phyloP scores from a whole-genome alignment of 92 coral and sea anemone species.

The Micromussa lordhowensis region DNA sequence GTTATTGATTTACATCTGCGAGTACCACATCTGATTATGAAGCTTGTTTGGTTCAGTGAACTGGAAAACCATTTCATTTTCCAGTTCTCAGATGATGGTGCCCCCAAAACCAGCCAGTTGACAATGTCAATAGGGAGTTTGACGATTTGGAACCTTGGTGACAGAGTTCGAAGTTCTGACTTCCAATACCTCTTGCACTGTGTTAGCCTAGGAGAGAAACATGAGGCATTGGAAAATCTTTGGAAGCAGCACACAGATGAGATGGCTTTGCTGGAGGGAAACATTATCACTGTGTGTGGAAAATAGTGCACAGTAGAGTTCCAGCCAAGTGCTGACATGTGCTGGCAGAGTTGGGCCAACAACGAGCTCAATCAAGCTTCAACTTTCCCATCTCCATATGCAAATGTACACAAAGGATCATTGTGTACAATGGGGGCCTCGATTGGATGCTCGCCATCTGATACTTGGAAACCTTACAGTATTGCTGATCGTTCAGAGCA shows the following conservation, averaged over 20 bases:
- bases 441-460: constrained; percentile 17
- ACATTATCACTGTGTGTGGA: constrained; percentile 43
- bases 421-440: constrained; percentile 22
- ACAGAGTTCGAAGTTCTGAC: constrained; percentile 58
- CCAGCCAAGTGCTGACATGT: constrained; percentile 75
- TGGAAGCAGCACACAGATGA: constrained; percentile 70
- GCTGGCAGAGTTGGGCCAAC: constrained; percentile 78
- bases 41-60: constrained; percentile 70
- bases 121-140: constrained; percentile 33
- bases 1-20: constrained; percentile 59
- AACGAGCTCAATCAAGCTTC: constrained; percentile 67
- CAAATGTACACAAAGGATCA: constrained; percentile 49
- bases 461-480: constrained; percentile 55
- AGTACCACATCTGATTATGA: constrained; percentile 48
- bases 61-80: constrained; percentile 59
- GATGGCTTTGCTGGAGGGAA: constrained; percentile 57
- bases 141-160: constrained; percentile 55
- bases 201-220: constrained; percentile 52
- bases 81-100: constrained; percentile 67
- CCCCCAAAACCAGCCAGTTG: constrained; percentile 50
- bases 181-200: constrained; percentile 57
- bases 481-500: constrained; percentile 34
- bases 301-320: constrained; percentile 41
- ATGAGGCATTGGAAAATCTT: constrained; percentile 42
- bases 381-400: constrained; percentile 77